Evolutionary conservation across 2,797 vertebrate species (phyloP).

Genomic region (Crenichthys baileyi): DNA sequence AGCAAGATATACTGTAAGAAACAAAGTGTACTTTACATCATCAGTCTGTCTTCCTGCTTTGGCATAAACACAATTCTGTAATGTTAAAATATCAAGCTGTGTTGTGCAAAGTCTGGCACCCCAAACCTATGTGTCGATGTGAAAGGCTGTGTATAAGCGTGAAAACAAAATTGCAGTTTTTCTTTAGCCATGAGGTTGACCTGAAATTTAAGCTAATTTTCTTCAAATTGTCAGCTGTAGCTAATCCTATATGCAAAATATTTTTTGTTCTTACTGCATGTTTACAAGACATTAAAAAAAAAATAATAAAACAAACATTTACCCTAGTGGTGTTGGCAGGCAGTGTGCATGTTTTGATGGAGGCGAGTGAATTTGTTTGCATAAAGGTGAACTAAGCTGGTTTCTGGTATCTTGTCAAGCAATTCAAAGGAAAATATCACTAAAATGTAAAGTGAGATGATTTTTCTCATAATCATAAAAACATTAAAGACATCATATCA

Average conservation of each 20-base stretch:
- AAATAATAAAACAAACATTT: constrained; percentile 30
- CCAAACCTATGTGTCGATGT: constrained; percentile 31
- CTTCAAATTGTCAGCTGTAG: constrained; percentile 13
- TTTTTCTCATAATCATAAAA: background rate
- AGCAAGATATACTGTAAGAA: background rate
- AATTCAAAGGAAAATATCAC: background rate
- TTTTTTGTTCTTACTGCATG: constrained; percentile 31
- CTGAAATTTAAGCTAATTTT: constrained; percentile 9
- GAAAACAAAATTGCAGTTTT: constrained; percentile 45
- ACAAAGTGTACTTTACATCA: constrained; percentile 21
- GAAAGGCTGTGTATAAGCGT: constrained; percentile 29
- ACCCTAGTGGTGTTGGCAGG: constrained; percentile 11
- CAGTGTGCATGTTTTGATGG: constrained; percentile 34
- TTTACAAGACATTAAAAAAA: constrained; percentile 26
- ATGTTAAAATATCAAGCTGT: constrained; percentile 51
- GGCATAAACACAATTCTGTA: constrained; percentile 28
- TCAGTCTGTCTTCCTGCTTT: constrained; percentile 8
- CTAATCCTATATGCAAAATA: constrained; percentile 25
- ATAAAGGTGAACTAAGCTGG: background rate
- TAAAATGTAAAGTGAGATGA: background rate
- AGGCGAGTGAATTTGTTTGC: constrained; percentile 20
- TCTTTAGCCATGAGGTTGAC: background rate
- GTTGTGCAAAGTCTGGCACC: constrained; percentile 40
- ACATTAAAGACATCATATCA: background rate
- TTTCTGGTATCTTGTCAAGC: background rate